Base-by-base conservation (phyloP, 2,888 invertebrate genomes). In the Ferdinandea cuprea region DNA sequence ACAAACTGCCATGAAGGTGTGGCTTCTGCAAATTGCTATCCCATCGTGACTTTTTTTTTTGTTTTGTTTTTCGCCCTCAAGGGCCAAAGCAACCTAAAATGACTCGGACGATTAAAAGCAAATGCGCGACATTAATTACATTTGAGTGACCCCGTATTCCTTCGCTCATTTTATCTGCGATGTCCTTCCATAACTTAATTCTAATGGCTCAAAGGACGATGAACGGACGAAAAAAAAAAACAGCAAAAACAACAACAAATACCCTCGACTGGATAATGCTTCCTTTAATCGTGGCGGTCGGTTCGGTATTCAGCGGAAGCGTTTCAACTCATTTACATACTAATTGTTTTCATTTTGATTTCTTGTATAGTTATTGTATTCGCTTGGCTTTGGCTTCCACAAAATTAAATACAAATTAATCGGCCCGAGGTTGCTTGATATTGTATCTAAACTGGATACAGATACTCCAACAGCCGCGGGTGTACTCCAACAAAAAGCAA, bases 351-450 rank as follows among this genome's bases (percentile, higher is more conserved):
- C 30, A 37, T 72, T 77, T 66, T 68, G 68, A 63, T 78, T 68
- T 73, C 61, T 50, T 35, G 35, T 61, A n/a, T n/a, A 50, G 56
- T 59, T 65, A 71, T 71, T 80, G 59, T 59, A 37, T 72, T 77
- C 61, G 48, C 46, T 28, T 42, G 59, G 68, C 63, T 76, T 81
- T 46, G 58, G 66, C 54, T 83, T 83, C 78, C 77, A 58, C 63
- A 68, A 69, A 83, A 83, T 83, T 83, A 77, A 77, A 78, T 73
- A 63, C 78, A 78, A 68, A 83, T 83, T 78, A 83, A 78, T 78
- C 68, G 77, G 25, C 48, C 19, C 56, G 54, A 72, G 66, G 66
- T 74, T 68, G 61, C 68, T 42, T 32, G 61, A n/a, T n/a, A n/a
- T n/a, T 25, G 32, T 44, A 40, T 42, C 54, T 35, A 61, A 54